A percentile compares a stretch with the other conserved stretches of the same genome.
phyloP scores from a whole-genome alignment of 2,888 invertebrate species.

The Incurvaria masculella region DNA sequence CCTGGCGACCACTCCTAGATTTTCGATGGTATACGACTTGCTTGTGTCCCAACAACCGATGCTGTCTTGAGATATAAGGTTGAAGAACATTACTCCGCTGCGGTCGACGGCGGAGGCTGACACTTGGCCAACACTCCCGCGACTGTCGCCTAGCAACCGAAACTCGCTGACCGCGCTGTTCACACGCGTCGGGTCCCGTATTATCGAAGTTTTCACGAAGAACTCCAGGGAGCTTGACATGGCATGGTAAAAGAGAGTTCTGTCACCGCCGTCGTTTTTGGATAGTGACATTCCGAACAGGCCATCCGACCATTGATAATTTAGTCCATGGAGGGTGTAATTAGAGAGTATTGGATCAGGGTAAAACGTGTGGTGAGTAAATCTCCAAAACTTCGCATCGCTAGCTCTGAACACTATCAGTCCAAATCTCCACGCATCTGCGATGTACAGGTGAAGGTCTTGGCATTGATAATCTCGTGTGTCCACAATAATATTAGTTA shows the following conservation, averaged over 20 bases:
- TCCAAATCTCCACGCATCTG: constrained; percentile 67
- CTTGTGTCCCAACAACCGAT: constrained; percentile 81
- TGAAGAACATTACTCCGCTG: constrained; percentile 76
- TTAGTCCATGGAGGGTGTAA: constrained; percentile 71
- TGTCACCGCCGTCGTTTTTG: constrained; percentile 54
- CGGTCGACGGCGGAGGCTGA: constrained; percentile 72
- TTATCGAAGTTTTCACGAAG: constrained; percentile 64
- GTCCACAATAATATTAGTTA: constrained; percentile 66
- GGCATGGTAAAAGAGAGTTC: constrained; percentile 73
- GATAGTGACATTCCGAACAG: constrained; percentile 73
- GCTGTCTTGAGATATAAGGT: constrained; percentile 73
- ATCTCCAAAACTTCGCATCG: constrained; percentile 61
- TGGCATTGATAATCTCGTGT: constrained; percentile 59
- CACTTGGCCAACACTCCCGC: constrained; percentile 65
- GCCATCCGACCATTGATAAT: constrained; percentile 81
- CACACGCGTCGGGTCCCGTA: constrained; percentile 60
- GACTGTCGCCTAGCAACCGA: constrained; percentile 43
- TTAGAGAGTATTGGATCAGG: constrained; percentile 71
- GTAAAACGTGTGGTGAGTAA: constrained; percentile 66
- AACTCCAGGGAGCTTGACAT: constrained; percentile 82
- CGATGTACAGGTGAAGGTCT: constrained; percentile 63
- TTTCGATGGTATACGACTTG: constrained; percentile 65
- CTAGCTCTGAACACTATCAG: constrained; percentile 60
- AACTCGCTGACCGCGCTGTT: constrained; percentile 38
- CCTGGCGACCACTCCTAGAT: constrained; percentile 62